Percentiles rank a stretch among this genome's conserved stretches.
Evolutionary conservation across 2,888 invertebrate genomes (phyloP).

Genomic region (Epinotia brunnichana): DNA sequence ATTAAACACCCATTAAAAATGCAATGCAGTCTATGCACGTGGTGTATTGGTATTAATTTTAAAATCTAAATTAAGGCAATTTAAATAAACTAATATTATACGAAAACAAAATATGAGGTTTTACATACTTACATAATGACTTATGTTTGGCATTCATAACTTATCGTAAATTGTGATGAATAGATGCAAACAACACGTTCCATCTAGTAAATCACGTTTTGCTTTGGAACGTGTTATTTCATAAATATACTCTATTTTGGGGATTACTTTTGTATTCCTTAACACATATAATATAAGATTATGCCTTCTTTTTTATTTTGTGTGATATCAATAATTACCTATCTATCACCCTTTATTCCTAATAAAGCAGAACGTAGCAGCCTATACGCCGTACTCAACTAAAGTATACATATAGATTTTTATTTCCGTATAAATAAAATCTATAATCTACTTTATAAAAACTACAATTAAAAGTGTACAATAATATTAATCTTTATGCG

Average conservation of each 20-base stretch:
- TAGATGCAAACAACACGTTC: slow-evolving; percentile 36
- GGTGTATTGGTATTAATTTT: slow-evolving; percentile 69
- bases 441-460: slow-evolving; percentile 77
- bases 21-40: slow-evolving; percentile 78
- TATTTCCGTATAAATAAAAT: slow-evolving; percentile 77
- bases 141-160: slow-evolving; percentile 72
- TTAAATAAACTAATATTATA: slow-evolving; percentile 70
- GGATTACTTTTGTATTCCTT: slow-evolving; percentile 41
- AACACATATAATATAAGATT: slow-evolving; percentile 64
- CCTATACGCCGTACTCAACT: slow-evolving; percentile 64
- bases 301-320: slow-evolving; percentile 70
- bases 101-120: slow-evolving; percentile 69
- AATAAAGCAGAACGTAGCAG: slow-evolving; percentile 74
- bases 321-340: slow-evolving; percentile 62
- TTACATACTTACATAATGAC: slow-evolving; percentile 66
- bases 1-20: slow-evolving; percentile 73
- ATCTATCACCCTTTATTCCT: slow-evolving; percentile 69
- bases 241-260: slow-evolving; percentile 34
- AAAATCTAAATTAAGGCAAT: slow-evolving; percentile 74
- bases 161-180: slow-evolving; percentile 65
- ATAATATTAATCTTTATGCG: slow-evolving; percentile 78
- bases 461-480: slow-evolving; percentile 79
- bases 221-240: slow-evolving; percentile 21
- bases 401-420: slow-evolving; percentile 67
- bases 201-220: slow-evolving; percentile 28